Conservation (phyloP, 2,797 vertebrate species). For the Glyptemys insculpta region DNA sequence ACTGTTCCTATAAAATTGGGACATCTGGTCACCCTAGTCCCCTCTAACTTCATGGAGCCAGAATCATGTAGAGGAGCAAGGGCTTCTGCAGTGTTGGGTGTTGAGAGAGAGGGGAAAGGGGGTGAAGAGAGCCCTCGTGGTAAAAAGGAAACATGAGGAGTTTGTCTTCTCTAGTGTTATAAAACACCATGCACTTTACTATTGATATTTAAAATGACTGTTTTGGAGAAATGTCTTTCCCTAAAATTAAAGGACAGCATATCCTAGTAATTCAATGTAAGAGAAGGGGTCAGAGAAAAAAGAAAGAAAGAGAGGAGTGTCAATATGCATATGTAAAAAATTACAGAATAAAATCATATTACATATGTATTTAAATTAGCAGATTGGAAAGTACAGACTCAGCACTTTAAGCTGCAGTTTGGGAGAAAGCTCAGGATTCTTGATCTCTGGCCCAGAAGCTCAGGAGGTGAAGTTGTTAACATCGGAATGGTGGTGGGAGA, state of each 20-base stretch:
- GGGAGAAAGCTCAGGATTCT: slow-evolving; percentile 49
- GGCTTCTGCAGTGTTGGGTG: not conserved
- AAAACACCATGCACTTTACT: not conserved
- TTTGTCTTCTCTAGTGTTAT: not conserved
- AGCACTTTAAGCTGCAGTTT: not conserved
- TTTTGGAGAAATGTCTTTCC: not conserved
- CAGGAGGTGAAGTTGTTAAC: slow-evolving; percentile 62
- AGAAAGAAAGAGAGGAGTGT: not conserved
- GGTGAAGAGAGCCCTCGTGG: not conserved
- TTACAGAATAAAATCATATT: not conserved
- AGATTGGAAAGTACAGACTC: not conserved
- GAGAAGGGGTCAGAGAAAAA: not conserved
- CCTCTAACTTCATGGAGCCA: not conserved
- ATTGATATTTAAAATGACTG: not conserved
- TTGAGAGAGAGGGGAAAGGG: not conserved
- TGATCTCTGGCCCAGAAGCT: slow-evolving; percentile 42
- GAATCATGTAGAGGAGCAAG: not conserved
- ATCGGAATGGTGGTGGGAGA: slow-evolving; percentile 55
- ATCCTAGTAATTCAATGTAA: not conserved
- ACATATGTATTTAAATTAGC: not conserved
- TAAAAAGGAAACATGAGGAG: not conserved
- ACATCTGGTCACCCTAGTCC: not conserved
- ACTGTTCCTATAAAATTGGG: too few relatives aligned
- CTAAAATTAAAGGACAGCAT: not conserved
- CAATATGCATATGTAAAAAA: not conserved